These are phyloP conservation scores for Philopotamus ludificatus DNA, from an alignment of 1,140 invertebrate genomes.

Conservation along the genomic window DNA sequence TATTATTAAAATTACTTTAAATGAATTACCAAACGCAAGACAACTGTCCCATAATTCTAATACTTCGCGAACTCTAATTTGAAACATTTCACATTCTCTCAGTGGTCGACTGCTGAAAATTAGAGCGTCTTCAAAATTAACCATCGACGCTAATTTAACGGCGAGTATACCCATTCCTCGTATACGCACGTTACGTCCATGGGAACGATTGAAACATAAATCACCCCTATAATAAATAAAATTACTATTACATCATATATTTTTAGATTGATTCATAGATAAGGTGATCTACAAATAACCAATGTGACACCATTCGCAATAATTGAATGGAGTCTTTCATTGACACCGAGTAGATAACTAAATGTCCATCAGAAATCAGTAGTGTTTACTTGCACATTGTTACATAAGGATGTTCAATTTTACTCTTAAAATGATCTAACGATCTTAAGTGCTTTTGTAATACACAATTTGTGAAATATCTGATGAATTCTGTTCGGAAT, in stretches of 20 bases:
- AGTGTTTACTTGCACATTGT: no score
- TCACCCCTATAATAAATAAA: conserved; percentile 57
- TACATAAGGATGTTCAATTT: no score
- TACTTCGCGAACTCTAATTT: conserved; percentile 88
- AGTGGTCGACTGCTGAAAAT: conserved; percentile 86
- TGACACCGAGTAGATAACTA: no score
- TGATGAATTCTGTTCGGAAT: no score
- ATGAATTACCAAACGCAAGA: conserved; percentile 74
- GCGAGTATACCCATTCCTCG: conserved; percentile 84
- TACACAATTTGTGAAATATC: no score
- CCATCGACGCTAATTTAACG: conserved; percentile 64
- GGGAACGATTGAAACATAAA: conserved; percentile 83
- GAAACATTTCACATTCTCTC: conserved; percentile 88
- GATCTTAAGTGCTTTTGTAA: no score
- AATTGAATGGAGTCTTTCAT: no score
- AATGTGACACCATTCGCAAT: not conserved
- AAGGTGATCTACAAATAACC: not conserved
- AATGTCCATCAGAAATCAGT: no score
- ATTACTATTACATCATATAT: not conserved
- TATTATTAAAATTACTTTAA: not conserved
- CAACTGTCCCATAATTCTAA: conserved; percentile 90
- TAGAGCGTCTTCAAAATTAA: conserved; percentile 92
- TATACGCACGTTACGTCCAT: conserved; percentile 87
- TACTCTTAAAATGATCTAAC: no score
- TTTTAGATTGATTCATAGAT: not conserved